Evolutionary conservation across 1,140 invertebrate species (phyloP), one percentile per base, ranked within the genome.

Genomic region (Bombus confusus): DNA sequence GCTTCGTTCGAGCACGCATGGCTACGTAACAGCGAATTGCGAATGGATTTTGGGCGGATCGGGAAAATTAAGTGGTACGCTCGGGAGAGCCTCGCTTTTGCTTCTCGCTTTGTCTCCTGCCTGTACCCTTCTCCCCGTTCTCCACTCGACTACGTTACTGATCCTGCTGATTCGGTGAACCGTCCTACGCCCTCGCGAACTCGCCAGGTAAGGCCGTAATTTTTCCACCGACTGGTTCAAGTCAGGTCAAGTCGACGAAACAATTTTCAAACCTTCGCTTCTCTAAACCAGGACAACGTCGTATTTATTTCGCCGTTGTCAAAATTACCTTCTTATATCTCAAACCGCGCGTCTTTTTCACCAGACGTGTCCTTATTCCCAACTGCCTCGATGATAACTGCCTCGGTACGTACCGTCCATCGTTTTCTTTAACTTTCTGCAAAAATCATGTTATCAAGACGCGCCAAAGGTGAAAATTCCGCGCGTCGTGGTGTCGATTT

Each of bases 81-180:
- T 28, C 10, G 47, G 78, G 34, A 39, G 43, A 52, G 43, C 43
- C 34, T 39, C 34, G 39, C 52, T 77, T 71, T 86, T 62, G 57
- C 13, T 39, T 69, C 18, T 86, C 18, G 9, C 34, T 87, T 75
- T 75, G 62, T 72, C 68, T 80, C n/a, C 1, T 34, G 62, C 31
- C 41, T 31, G 41, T 31, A 59, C 59, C 86, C 71, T 87, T 47
- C 62, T 68, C 66, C 41, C 59, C 9, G 25, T 34, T 47, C 71
- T 77, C 62, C 18, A 25, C 12, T 13, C 37, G 43, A 25, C 84
- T 83, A 74, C 87, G 85, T 88, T 80, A 87, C 86, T 62, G 86
- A 88, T 88, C 64, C 34, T 52, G 57, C 12, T 43, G 75, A 87
- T 88, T 88, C 81, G 39, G 64, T 73, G 31, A 43, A 83, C 43